Evolutionary conservation across 2,888 invertebrate species (phyloP), one percentile per base, ranked within the genome.

Genomic region (Cinara cedri): DNA sequence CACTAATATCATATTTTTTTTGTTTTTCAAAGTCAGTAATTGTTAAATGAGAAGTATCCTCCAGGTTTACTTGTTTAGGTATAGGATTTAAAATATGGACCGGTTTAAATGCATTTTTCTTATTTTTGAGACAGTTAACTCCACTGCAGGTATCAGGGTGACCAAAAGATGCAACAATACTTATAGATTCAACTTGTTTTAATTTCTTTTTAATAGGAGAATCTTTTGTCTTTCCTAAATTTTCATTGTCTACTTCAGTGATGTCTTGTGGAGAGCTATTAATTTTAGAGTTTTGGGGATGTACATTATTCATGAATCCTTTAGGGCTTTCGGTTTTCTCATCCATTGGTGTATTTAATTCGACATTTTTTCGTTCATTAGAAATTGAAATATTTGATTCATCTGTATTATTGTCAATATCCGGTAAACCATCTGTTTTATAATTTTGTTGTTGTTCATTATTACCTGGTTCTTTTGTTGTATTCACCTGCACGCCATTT

Each of bases 121-220:
- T 76, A 11, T 57, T 57, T 11, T 26, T 60, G n/a, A 78, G 57
- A 70, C 78, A 78, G 3, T 21, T 34, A 60, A 70, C 54, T n/a
- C 78, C 78, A 51, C 34, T 78, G 9, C 78, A 78, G 21, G 68
- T 24, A 14, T 70, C 78, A 16, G 78, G 78, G 10, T 78, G 78
- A 70, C 70, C 60, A 78, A 78, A 78, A 60, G 70, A 78, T 44
- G 70, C 16, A 0, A 70, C 70, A 42, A 70, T 62, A 60, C 60
- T 78, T 51, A 21, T 68, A 34, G 19, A 26, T 42, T 62, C 68
- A 49, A 70, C n/a, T n/a, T n/a, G n/a, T n/a, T n/a, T n/a, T n/a
- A n/a, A n/a, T n/a, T n/a, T n/a, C n/a, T n/a, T n/a, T n/a, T n/a
- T n/a, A n/a, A n/a, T n/a, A n/a, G n/a, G n/a, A n/a, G n/a, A n/a